These are phyloP conservation scores for Acipenser ruthenus DNA, from an alignment of 2,797 vertebrate genomes.

Conservation along the genomic window DNA sequence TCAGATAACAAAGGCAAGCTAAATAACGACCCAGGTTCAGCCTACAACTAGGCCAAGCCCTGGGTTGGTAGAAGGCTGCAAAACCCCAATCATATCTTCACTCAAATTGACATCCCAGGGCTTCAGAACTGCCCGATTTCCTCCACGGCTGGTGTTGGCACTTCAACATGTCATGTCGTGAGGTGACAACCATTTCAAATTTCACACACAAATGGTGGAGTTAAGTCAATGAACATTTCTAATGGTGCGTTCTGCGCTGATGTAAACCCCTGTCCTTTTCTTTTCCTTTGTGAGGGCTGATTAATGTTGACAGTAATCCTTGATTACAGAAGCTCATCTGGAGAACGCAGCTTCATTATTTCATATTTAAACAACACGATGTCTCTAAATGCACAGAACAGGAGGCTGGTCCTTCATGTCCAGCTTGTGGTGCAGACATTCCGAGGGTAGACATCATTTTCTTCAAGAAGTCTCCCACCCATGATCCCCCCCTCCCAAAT, in stretches of 20 bases:
- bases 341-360: constrained; percentile 39
- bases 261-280: constrained; percentile 26
- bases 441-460: constrained; percentile 5
- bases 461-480: constrained; percentile 9
- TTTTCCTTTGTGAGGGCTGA: constrained; percentile 38
- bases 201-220: constrained; percentile 46
- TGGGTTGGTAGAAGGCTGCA: no score
- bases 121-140: constrained; percentile 11
- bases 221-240: constrained; percentile 51
- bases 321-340: constrained; percentile 44
- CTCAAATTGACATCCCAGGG: constrained; percentile 29
- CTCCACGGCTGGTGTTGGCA: constrained; percentile 52
- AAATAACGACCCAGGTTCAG: no score
- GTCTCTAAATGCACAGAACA: constrained; percentile 15
- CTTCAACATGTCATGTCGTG: constrained; percentile 40
- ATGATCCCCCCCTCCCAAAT: constrained; percentile 12
- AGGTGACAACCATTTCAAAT: constrained; percentile 55
- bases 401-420: constrained; percentile 62
- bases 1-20: no score
- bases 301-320: constrained; percentile 51
- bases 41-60: no score
- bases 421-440: constrained; percentile 35
- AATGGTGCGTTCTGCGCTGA: constrained; percentile 35
- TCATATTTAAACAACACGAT: constrained; percentile 45
- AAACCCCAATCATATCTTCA: constrained; percentile 28